Evolutionary conservation across 2,888 invertebrate genomes (phyloP), one percentile per base, ranked within the genome.

Genomic region (Drosophila neonasuta): DNA sequence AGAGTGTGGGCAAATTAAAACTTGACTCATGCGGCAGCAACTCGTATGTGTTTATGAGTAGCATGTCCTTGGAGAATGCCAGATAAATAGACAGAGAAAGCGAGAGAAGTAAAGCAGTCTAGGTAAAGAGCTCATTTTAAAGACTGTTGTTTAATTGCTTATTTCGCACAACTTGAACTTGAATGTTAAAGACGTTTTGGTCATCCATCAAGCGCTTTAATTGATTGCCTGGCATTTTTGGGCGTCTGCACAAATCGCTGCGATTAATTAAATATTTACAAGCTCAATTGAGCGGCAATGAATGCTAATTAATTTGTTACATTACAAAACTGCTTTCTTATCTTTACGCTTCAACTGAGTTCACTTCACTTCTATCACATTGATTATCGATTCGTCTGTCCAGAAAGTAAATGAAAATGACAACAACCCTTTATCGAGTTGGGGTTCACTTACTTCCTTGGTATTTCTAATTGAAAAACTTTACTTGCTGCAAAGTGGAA

Each of bases 181-280:
- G n/a, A 36, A 11, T 11, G n/a, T n/a, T n/a, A 1, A n/a, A 36
- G n/a, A 36, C 36, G 36, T 2, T 13, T 39, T 30, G 24, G 52
- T 29, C 41, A 73, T 74, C 70, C 70, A 80, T 80, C 86, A 86
- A 61, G 46, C 1, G 62, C 41, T 68, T 72, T 68, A 77, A 86
- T 83, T 86, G 74, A 81, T 86, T 56, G 68, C 70, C 62, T 46
- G 57, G 56, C 45, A 66, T 66, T 70, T 74, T 61, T 32, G 61
- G 63, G 61, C 56, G 50, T 51, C 54, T 64, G 73, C 79, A 65
- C 77, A 68, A 71, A 77, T 77, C 71, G 71, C 34, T 3, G 24
- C 86, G 81, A 82, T 82, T 82, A 86, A 82, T 86, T 76, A 82
- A 86, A 82, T 86, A 86, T 82, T 82, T 84, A 86, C 84, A 78